Evolutionary conservation across 2,888 invertebrate species (phyloP), one percentile per base, ranked within the genome.

Genomic region (Pomacea canaliculata): DNA sequence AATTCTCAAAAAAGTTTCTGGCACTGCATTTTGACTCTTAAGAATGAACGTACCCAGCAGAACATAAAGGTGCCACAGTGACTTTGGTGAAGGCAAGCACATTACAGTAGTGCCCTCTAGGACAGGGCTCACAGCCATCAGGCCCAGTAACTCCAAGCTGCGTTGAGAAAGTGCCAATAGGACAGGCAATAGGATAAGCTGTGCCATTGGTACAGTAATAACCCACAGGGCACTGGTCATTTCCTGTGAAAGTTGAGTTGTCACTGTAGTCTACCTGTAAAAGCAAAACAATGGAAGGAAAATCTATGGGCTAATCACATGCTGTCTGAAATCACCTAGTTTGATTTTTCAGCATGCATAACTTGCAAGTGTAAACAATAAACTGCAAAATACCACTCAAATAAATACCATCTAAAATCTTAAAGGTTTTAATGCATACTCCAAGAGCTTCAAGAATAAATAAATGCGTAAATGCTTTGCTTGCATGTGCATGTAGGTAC

Each of bases 161-260:
- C 37, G 81, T 82, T 18, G 89, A 88, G 85, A 86, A 90, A 10
- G 89, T 89, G 23, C 90, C 89, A 2, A 84, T 77, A 16, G 90
- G 90, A 77, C 89, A 89, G 7, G 89, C 86, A 18, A 76, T 60
- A 2, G 90, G 90, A 79, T 88, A 87, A 59, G 79, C 82, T 10
- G 88, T 85, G 46, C 87, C 88, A 68, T 85, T 87, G 16, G 85
- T 82, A 80, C 90, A 90, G 81, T 85, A 90, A 80, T 88, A 89
- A 51, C 90, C 90, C 16, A 85, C 77, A 4, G 90, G 90, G 78
- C 90, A 90, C 8, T 84, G 77, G 80, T 89, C 87, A 81, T 89
- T 89, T 19, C 89, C 90, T 67, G 87, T 88, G 83, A 85, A 89
- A 27, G 85, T 84, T 0, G 76, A 73, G 74, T 85, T 87, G 81